Evolutionary conservation across 2,888 invertebrate species (phyloP).

Genomic region (Amphipyra berbera): DNA sequence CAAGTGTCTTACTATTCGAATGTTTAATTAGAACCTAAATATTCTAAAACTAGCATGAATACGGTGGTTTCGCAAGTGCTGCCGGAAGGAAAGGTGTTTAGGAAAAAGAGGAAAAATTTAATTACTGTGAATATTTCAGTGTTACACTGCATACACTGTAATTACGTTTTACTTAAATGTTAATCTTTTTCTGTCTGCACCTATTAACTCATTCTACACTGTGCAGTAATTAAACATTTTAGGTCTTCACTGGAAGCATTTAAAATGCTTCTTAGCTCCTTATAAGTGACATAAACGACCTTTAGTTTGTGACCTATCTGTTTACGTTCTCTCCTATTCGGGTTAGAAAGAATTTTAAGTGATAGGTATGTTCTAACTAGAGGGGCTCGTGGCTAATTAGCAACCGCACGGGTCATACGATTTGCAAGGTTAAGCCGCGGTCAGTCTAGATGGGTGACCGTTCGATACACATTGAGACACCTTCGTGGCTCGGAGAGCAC

Average conservation of each 20-base stretch:
- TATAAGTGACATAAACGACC: constrained; percentile 21
- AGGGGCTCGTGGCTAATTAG: too few relatives aligned
- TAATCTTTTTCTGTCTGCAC: constrained; percentile 10
- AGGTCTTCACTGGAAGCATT: constrained; percentile 34
- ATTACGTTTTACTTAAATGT: constrained; percentile 13
- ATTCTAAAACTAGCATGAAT: constrained; percentile 17
- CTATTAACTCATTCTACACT: constrained; percentile 6
- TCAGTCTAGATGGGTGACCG: too few relatives aligned
- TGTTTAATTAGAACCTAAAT: constrained; percentile 26
- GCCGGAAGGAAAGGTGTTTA: constrained; percentile 9
- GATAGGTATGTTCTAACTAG: neutral
- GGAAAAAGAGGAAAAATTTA: constrained; percentile 19
- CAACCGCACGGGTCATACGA: too few relatives aligned
- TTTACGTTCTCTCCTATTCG: constrained; percentile 27
- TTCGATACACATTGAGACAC: too few relatives aligned
- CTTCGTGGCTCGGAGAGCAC: too few relatives aligned
- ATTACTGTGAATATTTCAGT: constrained; percentile 10
- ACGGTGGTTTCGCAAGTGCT: constrained; percentile 20
- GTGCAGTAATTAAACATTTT: constrained; percentile 36
- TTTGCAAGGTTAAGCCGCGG: too few relatives aligned
- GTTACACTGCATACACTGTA: constrained; percentile 11
- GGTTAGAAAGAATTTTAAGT: constrained; percentile 8
- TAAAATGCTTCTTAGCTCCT: constrained; percentile 32
- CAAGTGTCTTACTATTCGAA: constrained; percentile 25
- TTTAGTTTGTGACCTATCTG: constrained; percentile 11